Evolutionary conservation across 2,113 vertebrate species (phyloP).

Genomic region (Plotosus lineatus): DNA sequence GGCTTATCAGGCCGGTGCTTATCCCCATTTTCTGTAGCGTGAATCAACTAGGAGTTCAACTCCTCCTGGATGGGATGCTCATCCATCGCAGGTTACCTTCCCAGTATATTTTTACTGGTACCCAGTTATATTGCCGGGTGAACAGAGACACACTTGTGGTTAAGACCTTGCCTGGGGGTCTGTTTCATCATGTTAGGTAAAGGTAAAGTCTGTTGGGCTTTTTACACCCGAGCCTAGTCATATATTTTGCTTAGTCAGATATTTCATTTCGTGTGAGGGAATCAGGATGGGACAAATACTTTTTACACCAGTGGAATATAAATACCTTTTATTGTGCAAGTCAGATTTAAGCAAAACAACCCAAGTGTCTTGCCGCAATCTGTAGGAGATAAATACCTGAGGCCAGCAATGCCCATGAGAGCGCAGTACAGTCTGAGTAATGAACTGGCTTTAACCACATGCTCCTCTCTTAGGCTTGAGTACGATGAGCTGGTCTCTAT

Average conservation of each 20-base stretch:
- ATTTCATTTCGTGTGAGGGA: neutral
- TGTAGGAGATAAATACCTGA: conserved; percentile 77
- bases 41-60: too few relatives aligned
- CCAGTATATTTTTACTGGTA: too few relatives aligned
- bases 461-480: conserved; percentile 91
- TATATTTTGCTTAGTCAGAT: neutral
- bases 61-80: too few relatives aligned
- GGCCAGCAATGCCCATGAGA: conserved; percentile 96
- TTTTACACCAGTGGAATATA: neutral
- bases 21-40: too few relatives aligned
- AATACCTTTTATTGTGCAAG: neutral
- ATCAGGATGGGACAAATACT: neutral
- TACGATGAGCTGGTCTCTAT: conserved; percentile 77
- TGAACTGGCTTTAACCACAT: conserved; percentile 96
- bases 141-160: too few relatives aligned
- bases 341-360: neutral
- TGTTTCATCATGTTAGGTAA: too few relatives aligned
- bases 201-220: too few relatives aligned
- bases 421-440: conserved; percentile 93
- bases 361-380: neutral
- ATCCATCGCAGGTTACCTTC: too few relatives aligned
- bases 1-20: too few relatives aligned
- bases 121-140: too few relatives aligned
- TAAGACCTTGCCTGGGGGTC: too few relatives aligned
- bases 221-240: too few relatives aligned